Evolutionary conservation across 2,797 vertebrate genomes (phyloP).

Genomic region (Emydoidea blandingii): DNA sequence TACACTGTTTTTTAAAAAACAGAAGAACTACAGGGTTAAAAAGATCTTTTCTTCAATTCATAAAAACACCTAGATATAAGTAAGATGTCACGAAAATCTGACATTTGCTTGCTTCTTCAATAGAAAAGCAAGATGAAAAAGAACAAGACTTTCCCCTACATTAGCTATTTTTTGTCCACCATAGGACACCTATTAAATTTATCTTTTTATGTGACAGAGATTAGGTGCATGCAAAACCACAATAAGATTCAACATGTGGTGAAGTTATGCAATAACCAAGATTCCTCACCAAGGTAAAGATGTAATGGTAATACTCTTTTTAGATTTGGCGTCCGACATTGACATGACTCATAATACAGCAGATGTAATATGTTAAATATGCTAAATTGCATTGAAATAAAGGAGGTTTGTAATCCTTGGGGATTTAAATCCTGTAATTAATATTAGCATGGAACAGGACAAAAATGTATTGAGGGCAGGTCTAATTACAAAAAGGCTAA

Average conservation of each 20-base stretch:
- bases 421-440: slow-evolving; percentile 36
- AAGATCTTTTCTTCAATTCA: neutral
- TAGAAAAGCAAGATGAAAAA: rapidly evolving
- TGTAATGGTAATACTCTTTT: slow-evolving; percentile 2
- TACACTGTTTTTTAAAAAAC: neutral
- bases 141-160: rapidly evolving
- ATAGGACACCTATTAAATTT: neutral
- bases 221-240: slow-evolving; percentile 1
- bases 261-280: neutral
- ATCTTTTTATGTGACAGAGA: neutral
- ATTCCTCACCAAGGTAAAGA: neutral
- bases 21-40: neutral
- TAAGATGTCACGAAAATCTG: neutral
- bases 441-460: slow-evolving; percentile 33
- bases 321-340: slow-evolving; percentile 17
- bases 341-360: neutral
- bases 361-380: neutral
- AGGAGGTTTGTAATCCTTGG: slow-evolving; percentile 21
- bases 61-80: neutral
- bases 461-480: slow-evolving; percentile 36
- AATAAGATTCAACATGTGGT: neutral
- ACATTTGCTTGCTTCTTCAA: neutral
- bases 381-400: slow-evolving; percentile 39
- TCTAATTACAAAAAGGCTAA: neutral
- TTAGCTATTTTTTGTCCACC: neutral